Evolutionary conservation across 2,888 invertebrate genomes (phyloP).

Genomic region (Calameuta pallipes): DNA sequence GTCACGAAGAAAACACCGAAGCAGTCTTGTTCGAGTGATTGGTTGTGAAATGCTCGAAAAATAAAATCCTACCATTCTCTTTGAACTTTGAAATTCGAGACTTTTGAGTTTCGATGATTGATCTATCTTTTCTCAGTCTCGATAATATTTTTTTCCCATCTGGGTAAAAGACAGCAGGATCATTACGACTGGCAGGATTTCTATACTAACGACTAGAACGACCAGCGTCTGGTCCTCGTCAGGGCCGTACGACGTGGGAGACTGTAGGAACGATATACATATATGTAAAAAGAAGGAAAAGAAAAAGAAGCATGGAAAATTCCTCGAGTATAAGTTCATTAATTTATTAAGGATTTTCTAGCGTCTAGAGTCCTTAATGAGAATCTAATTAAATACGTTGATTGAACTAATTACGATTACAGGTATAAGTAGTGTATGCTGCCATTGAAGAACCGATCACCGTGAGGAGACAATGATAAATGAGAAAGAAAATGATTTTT

Average conservation of each 20-base stretch:
- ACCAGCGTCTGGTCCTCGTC: background rate
- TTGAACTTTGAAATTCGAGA: background rate
- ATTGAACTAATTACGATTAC: background rate
- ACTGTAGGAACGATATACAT: background rate
- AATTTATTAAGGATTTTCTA: background rate
- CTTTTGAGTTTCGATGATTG: background rate
- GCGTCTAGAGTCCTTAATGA: background rate
- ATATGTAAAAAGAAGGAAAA: background rate
- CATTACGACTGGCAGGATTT: background rate
- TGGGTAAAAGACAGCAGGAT: background rate
- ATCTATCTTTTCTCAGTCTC: background rate
- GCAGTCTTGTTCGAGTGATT: background rate
- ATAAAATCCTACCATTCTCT: background rate
- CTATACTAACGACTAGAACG: background rate
- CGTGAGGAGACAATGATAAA: background rate
- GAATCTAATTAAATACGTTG: background rate
- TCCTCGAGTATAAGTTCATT: background rate
- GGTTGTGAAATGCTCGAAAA: background rate
- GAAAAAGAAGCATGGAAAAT: background rate
- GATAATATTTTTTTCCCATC: background rate
- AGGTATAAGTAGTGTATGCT: background rate
- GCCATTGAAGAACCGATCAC: background rate
- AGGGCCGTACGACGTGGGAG: background rate
- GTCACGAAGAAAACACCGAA: background rate
- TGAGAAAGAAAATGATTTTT: background rate